Conservation (phyloP, 2,113 vertebrate species). For the Antigone vipio region DNA sequence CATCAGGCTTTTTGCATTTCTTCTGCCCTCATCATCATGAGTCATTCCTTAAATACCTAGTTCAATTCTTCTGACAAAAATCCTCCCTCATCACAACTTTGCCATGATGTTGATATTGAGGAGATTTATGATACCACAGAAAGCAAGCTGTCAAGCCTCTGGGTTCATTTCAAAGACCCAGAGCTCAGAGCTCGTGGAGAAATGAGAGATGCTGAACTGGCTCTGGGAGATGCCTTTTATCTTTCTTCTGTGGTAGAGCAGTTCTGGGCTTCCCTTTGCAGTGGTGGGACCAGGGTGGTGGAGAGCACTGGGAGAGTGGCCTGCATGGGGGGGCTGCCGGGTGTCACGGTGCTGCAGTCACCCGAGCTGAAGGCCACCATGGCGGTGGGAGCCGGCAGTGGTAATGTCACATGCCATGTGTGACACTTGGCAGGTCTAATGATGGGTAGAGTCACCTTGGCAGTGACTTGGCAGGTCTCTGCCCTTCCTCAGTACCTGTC, state of each 20-base stretch:
- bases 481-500: not conserved
- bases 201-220: not conserved
- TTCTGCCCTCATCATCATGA: not conserved
- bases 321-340: not conserved
- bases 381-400: fast-evolving
- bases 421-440: not conserved
- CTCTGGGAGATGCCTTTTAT: not conserved
- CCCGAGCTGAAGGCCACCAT: not conserved
- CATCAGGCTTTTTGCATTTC: not conserved
- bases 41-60: slow-evolving; percentile 2
- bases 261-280: not conserved
- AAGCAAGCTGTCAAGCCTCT: not conserved
- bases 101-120: not conserved
- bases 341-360: fast-evolving
- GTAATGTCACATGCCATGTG: fast-evolving
- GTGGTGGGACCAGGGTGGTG: not conserved
- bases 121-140: not conserved
- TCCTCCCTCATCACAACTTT: not conserved
- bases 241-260: not conserved
- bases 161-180: not conserved
- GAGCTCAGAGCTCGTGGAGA: not conserved
- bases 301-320: fast-evolving
- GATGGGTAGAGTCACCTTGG: not conserved
- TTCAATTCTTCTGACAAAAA: not conserved
- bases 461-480: not conserved